Percentiles rank a stretch among this genome's conserved stretches.
phyloP scores from a whole-genome alignment of 2,888 invertebrate species.

The Lasioglossum marginatum region DNA sequence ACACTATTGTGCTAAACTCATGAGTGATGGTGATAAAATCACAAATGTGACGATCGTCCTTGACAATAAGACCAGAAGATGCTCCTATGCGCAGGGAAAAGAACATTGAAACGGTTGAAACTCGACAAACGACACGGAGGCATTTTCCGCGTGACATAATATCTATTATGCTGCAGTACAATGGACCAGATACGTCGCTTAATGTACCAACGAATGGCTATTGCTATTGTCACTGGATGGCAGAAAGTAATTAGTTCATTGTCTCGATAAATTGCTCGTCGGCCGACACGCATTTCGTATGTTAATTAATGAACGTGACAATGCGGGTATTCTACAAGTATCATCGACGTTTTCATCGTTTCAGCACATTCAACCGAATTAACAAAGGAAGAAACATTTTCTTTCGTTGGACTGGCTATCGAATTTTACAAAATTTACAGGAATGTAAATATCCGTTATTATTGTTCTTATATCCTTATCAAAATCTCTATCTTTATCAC shows the following conservation, averaged over 20 bases:
- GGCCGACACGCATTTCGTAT: slow-evolving; percentile 61
- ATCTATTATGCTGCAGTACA: slow-evolving; percentile 69
- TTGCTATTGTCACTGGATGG: slow-evolving; percentile 67
- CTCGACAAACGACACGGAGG: slow-evolving; percentile 54
- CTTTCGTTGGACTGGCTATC: background rate
- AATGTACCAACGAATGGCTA: slow-evolving; percentile 68
- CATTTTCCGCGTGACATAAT: slow-evolving; percentile 71
- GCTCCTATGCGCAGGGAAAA: slow-evolving; percentile 38
- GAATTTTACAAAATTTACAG: background rate
- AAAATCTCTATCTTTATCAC: background rate
- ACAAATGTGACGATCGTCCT: slow-evolving; percentile 2
- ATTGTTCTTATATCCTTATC: background rate
- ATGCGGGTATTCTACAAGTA: slow-evolving; percentile 24
- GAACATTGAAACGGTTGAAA: slow-evolving; percentile 37
- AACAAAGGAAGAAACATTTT: background rate
- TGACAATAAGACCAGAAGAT: slow-evolving; percentile 19
- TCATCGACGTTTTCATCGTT: background rate
- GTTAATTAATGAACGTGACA: slow-evolving; percentile 67
- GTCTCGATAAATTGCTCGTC: slow-evolving; percentile 69
- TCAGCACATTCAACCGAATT: background rate
- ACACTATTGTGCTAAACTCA: background rate
- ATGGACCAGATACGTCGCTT: slow-evolving; percentile 66
- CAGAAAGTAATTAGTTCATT: slow-evolving; percentile 73
- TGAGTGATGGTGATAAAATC: background rate
- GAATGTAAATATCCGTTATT: background rate